These are phyloP conservation scores for Dicentrarchus labrax DNA, from an alignment of 2,113 vertebrate species.

Conservation along the genomic window DNA sequence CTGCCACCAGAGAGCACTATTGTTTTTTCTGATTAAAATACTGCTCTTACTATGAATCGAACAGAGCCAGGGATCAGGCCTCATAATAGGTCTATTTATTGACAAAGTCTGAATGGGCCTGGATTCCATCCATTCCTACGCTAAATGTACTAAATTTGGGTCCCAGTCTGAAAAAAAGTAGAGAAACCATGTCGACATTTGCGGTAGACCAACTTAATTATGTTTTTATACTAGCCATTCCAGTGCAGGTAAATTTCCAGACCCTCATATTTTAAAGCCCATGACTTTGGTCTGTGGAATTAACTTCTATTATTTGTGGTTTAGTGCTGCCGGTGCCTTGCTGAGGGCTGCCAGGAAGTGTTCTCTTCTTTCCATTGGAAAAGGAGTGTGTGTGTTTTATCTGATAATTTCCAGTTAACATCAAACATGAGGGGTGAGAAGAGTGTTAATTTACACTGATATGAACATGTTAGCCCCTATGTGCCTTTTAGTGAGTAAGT, in stretches of 20 bases:
- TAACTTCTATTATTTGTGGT: constrained; percentile 57
- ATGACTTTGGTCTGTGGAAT: constrained; percentile 55
- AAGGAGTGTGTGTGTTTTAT: constrained; percentile 45
- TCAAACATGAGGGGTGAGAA: constrained; percentile 32
- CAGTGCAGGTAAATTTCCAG: constrained; percentile 61
- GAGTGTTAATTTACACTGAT: constrained; percentile 20
- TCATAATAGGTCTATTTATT: not conserved
- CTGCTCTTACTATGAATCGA: not conserved
- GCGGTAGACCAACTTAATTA: constrained; percentile 37
- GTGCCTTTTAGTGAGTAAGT: constrained; percentile 20
- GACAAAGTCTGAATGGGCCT: not conserved
- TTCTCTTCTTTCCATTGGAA: constrained; percentile 33
- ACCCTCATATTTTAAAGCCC: constrained; percentile 54
- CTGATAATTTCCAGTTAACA: constrained; percentile 26
- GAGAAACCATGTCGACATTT: constrained; percentile 16
- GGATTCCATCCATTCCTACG: constrained; percentile 4
- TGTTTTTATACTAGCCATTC: constrained; percentile 41
- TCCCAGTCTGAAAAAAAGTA: not conserved
- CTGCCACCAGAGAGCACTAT: constrained; percentile 61
- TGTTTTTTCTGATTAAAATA: constrained; percentile 14
- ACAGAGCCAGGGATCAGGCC: not conserved
- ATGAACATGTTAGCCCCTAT: not conserved
- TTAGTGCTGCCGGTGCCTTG: constrained; percentile 36
- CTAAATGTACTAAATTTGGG: not conserved
- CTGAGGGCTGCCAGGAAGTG: constrained; percentile 47